Conservation (phyloP, 2,113 vertebrate genomes). For the Amblyopsis rosae region DNA sequence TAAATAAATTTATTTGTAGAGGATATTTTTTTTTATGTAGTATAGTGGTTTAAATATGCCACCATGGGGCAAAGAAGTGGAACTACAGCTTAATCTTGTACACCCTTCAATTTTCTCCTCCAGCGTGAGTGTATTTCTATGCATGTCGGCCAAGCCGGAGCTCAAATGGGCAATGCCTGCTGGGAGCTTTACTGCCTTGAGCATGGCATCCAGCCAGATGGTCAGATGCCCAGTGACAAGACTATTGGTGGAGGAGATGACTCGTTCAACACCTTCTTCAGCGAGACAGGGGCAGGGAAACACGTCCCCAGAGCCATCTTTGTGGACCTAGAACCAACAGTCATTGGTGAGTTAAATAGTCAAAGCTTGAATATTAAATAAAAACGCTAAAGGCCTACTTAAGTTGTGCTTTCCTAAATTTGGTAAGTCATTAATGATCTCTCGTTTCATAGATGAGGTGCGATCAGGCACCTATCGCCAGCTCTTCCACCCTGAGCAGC, state of each 20-base stretch:
- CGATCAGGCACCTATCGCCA: neutral
- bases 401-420: no score
- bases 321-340: conserved; percentile 84
- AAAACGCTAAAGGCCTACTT: no score
- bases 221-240: conserved; percentile 81
- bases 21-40: no score
- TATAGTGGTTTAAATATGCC: no score
- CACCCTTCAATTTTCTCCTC: neutral
- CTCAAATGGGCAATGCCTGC: conserved; percentile 91
- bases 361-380: no score
- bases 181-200: conserved; percentile 87
- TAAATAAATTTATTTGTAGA: no score
- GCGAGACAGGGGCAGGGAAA: conserved; percentile 83
- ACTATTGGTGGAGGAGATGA: conserved; percentile 76
- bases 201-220: conserved; percentile 78
- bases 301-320: conserved; percentile 84
- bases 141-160: conserved; percentile 87
- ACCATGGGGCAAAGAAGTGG: no score
- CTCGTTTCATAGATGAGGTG: neutral
- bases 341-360: conserved; percentile 57
- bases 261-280: conserved; percentile 49
- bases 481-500: neutral
- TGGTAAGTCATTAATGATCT: no score
- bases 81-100: neutral
- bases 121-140: conserved; percentile 81